Evolutionary conservation across 2,113 vertebrate genomes (phyloP).

Genomic region (Lasiurus cinereus): DNA sequence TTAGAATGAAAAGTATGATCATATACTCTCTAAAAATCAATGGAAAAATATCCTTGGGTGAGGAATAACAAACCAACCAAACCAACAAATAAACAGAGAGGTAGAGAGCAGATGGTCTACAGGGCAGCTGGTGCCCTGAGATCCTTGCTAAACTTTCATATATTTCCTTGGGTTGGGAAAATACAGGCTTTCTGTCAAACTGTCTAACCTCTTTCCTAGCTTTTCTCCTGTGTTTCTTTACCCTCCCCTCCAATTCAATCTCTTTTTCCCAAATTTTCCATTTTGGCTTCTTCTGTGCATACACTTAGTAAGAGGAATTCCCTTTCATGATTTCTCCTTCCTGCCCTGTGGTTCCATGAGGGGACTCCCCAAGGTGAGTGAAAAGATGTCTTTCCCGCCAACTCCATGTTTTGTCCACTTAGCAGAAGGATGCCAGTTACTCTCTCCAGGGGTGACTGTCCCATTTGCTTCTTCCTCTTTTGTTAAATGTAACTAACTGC

Average conservation of each 20-base stretch:
- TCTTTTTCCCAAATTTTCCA: neutral
- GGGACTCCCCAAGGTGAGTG: neutral
- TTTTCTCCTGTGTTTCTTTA: too few species aligned
- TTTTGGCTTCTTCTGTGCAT: neutral
- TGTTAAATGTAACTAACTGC: neutral
- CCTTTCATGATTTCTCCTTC: neutral
- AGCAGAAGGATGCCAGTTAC: neutral
- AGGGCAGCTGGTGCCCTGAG: neutral
- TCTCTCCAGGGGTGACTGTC: neutral
- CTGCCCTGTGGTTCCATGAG: neutral
- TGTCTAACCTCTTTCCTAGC: too few species aligned
- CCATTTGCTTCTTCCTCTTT: neutral
- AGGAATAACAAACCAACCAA: too few species aligned
- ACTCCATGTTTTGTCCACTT: neutral
- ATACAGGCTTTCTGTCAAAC: neutral
- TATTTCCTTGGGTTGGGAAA: neutral
- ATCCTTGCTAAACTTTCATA: too few species aligned
- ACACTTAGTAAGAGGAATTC: neutral
- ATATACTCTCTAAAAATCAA: neutral
- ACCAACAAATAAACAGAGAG: neutral
- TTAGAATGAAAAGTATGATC: neutral
- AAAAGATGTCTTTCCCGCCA: neutral
- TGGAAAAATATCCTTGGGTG: too few species aligned
- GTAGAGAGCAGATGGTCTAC: neutral
- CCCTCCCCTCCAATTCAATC: too few species aligned